Evolutionary conservation across 2,888 invertebrate species (phyloP), one percentile per base, ranked within the genome.

Genomic region (Chaitophorus viminalis): DNA sequence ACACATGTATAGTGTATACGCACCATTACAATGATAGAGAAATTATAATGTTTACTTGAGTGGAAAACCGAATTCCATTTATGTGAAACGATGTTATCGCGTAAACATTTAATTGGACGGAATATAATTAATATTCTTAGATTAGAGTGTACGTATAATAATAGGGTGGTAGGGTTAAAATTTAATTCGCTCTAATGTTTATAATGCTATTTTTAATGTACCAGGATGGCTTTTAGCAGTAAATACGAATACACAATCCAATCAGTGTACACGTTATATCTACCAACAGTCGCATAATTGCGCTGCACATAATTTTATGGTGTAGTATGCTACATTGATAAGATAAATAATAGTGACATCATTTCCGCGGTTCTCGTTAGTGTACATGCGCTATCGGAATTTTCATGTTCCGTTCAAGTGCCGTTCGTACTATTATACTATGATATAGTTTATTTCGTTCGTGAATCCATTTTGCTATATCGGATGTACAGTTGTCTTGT

Each of bases 31-130:
- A 78, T 17, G 31, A 36, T 65, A 78, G 14, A 79, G 60, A 79
- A n/a, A 36, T 79, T 79, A n/a, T n/a, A 60, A 65, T 8, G 78
- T 79, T 65, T 14, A 36, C 36, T 79, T 36, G 60, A n/a, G 78
- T 25, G n/a, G 33, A 65, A 79, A 79, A 79, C 36, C 78, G 36
- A 79, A 79, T 79, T 65, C n/a, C n/a, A 25, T 78, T 60, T 74
- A 31, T 72, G 17, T 33, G 29, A 29, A n/a, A 18, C 33, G 70
- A 72, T 72, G 70, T 72, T 72, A 72, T 72, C 78, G 54, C n/a
- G n/a, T 52, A 54, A 25, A 54, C 18, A 77, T 60, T 78, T 78
- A 78, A 78, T 78, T 60, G 54, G 33, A 78, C 54, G 29, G 54
- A 78, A 78, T 33, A 36, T n/a, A 31, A 54, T 77, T 31, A 77